These are phyloP conservation scores for Dysdera silvatica DNA, from an alignment of 1,140 invertebrate genomes.

Conservation along the genomic window DNA sequence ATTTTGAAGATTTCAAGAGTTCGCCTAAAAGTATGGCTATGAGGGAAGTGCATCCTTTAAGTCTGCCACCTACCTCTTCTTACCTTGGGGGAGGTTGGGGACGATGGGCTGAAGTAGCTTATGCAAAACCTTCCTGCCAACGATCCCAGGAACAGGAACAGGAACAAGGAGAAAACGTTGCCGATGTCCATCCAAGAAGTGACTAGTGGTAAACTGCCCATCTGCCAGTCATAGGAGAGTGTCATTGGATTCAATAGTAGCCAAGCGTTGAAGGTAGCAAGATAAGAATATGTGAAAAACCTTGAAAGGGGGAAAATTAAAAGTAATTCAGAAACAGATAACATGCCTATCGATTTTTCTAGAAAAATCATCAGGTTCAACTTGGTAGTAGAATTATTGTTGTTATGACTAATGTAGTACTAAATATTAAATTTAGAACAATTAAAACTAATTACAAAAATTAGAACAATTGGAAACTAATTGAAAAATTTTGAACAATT, in stretches of 20 bases:
- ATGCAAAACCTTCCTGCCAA: too few species aligned
- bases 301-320: slow-evolving; percentile 32
- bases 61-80: slow-evolving; percentile 31
- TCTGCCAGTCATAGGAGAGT: slow-evolving; percentile 54
- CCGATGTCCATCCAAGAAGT: slow-evolving; percentile 43
- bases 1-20: too few species aligned
- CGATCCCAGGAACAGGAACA: slow-evolving; percentile 17
- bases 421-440: too few species aligned
- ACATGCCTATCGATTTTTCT: too few species aligned
- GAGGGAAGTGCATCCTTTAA: slow-evolving; percentile 27
- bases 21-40: too few species aligned
- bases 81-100: slow-evolving; percentile 22
- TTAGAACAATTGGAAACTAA: too few species aligned
- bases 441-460: too few species aligned
- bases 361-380: too few species aligned
- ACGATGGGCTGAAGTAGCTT: slow-evolving; percentile 2
- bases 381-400: too few species aligned
- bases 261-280: slow-evolving; percentile 50
- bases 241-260: slow-evolving; percentile 47
- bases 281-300: slow-evolving; percentile 49
- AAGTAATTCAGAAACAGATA: background rate
- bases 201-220: slow-evolving; percentile 51
- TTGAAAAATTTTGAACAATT: too few species aligned
- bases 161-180: slow-evolving; percentile 40
- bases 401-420: too few species aligned